phyloP scores from a whole-genome alignment of 2,888 invertebrate species.

The Seira musarum region DNA sequence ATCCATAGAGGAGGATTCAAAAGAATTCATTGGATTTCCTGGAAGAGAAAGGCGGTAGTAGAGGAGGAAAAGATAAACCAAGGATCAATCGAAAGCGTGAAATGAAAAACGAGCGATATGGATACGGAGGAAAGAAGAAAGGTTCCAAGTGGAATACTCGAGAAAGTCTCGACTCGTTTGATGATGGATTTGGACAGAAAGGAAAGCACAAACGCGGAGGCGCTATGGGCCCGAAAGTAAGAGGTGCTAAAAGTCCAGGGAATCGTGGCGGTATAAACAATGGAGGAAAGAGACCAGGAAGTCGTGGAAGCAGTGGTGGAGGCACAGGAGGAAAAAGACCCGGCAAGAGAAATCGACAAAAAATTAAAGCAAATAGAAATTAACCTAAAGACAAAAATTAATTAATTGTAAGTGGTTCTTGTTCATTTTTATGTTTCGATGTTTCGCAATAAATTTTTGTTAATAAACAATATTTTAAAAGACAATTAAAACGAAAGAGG shows the following conservation, averaged over 20 bases:
- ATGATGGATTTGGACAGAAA: slow-evolving; percentile 42
- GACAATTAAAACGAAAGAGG: no score
- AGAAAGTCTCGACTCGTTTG: slow-evolving; percentile 65
- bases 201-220: slow-evolving; percentile 6
- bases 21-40: slow-evolving; percentile 86
- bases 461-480: no score
- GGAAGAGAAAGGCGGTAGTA: slow-evolving; percentile 75
- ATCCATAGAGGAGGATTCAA: slow-evolving; percentile 81
- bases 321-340: slow-evolving; percentile 26
- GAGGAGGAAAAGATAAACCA: slow-evolving; percentile 37
- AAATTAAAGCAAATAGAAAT: slow-evolving; percentile 42
- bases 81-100: slow-evolving; percentile 55
- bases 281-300: slow-evolving; percentile 22
- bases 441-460: no score
- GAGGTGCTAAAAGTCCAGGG: slow-evolving; percentile 10
- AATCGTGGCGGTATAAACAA: slow-evolving; percentile 34
- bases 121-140: slow-evolving; percentile 65
- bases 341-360: slow-evolving; percentile 43
- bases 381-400: neutral
- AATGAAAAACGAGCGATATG: slow-evolving; percentile 67
- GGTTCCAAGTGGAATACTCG: slow-evolving; percentile 65
- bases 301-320: slow-evolving; percentile 9
- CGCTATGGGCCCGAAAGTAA: slow-evolving; percentile 18
- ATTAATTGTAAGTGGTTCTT: no score
- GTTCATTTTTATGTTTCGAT: no score